These are phyloP conservation scores for Eupithecia insigniata DNA, from an alignment of 2,888 invertebrate species.

Conservation along the genomic window DNA sequence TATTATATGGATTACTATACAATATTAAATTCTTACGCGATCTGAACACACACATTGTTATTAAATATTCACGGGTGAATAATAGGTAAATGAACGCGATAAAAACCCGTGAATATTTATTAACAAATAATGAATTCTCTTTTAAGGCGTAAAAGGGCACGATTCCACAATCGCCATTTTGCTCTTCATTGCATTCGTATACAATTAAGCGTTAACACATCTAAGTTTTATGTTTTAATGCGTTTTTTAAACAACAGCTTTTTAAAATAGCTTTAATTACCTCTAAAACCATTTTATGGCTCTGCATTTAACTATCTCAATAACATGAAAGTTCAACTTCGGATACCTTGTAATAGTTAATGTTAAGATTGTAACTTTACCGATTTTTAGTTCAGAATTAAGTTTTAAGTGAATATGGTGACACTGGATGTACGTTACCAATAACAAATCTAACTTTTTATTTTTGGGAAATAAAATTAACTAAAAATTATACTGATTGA, in stretches of 20 bases:
- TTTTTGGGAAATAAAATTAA: neutral
- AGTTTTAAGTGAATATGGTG: constrained; percentile 25
- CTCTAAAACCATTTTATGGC: constrained; percentile 9
- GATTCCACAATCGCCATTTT: neutral
- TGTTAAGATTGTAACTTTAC: neutral
- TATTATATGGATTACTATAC: neutral
- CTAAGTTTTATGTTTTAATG: neutral
- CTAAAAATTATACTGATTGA: neutral
- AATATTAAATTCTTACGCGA: too few species aligned
- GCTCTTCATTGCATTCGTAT: neutral
- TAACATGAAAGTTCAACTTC: constrained; percentile 19
- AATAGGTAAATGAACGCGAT: too few species aligned
- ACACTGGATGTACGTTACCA: constrained; percentile 40
- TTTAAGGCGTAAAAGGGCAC: neutral
- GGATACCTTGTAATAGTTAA: constrained; percentile 21
- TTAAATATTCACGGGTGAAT: too few species aligned
- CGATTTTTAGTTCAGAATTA: constrained; percentile 1
- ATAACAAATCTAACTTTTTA: constrained; percentile 1
- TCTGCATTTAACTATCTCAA: constrained; percentile 17
- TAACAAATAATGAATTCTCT: neutral
- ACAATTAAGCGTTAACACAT: neutral
- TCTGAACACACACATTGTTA: too few species aligned
- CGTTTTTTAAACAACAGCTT: neutral
- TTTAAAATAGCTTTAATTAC: constrained; percentile 21
- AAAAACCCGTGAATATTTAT: too few species aligned